Conservation (phyloP, 2,113 vertebrate genomes). For the Poicephalus meyeri region DNA sequence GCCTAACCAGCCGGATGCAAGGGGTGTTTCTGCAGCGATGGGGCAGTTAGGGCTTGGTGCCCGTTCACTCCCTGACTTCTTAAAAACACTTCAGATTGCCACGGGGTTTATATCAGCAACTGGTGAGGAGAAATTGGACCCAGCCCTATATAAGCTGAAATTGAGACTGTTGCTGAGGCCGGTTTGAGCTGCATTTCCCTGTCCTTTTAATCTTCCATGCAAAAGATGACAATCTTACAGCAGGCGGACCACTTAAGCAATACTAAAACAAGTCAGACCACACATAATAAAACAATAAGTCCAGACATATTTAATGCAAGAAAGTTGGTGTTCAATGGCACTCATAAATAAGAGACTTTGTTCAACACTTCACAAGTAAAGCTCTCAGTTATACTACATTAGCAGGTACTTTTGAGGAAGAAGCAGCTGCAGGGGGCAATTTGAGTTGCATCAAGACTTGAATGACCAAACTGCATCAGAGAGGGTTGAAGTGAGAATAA, state of each 20-base stretch:
- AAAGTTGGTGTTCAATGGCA: background rate
- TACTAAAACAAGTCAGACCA: background rate
- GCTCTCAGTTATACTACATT: background rate
- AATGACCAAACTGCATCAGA: background rate
- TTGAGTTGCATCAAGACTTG: background rate
- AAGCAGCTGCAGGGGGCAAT: background rate
- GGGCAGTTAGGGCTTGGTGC: background rate
- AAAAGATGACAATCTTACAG: background rate
- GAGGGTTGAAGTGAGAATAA: background rate
- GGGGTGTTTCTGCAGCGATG: background rate
- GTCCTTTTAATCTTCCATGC: background rate
- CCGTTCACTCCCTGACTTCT: fast-evolving
- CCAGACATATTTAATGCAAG: conserved; percentile 38
- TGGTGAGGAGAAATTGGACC: background rate
- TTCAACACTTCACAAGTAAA: background rate
- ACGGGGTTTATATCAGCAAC: background rate
- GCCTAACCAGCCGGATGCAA: background rate
- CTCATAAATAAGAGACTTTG: conserved; percentile 60
- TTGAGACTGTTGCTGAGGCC: background rate
- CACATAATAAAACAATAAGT: background rate
- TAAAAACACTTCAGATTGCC: background rate
- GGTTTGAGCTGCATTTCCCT: fast-evolving
- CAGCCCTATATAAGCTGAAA: background rate
- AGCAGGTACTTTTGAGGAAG: background rate
- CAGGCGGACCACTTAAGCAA: background rate